Evolutionary conservation across 2,797 vertebrate species (phyloP).

Genomic region (Rhinatrema bivittatum): DNA sequence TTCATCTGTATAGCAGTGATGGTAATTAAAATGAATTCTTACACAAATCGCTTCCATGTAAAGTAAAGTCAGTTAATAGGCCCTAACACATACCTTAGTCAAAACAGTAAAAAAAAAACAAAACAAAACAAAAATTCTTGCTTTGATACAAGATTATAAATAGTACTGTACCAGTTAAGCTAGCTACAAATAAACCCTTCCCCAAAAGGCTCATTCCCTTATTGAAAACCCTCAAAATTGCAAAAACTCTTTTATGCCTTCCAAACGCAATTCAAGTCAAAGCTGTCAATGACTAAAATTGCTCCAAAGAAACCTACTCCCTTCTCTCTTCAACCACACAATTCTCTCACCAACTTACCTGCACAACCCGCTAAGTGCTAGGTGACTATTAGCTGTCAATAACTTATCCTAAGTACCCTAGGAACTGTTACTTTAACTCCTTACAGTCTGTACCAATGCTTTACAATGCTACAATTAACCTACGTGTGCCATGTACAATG

Average conservation of each 20-base stretch:
- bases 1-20: constrained; percentile 15
- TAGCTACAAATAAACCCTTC: constrained; percentile 6
- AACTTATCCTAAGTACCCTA: neutral
- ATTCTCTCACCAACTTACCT: constrained; percentile 43
- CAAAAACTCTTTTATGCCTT: constrained; percentile 21
- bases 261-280: constrained; percentile 21
- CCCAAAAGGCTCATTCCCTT: constrained; percentile 37
- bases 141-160: neutral
- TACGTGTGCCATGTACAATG: constrained; percentile 22
- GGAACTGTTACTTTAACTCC: constrained; percentile 10
- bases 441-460: constrained; percentile 10
- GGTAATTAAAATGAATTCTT: constrained; percentile 6
- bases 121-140: too few species aligned
- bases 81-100: constrained; percentile 12
- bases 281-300: constrained; percentile 6
- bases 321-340: constrained; percentile 16
- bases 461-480: constrained; percentile 7
- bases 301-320: constrained; percentile 3
- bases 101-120: constrained; percentile 10
- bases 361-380: constrained; percentile 28
- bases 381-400: constrained; percentile 1
- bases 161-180: constrained; percentile 1
- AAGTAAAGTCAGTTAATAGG: constrained; percentile 12
- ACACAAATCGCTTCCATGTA: constrained; percentile 7
- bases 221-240: constrained; percentile 21